phyloP scores from a whole-genome alignment of 1,140 invertebrate genomes.

The Diprion similis region DNA sequence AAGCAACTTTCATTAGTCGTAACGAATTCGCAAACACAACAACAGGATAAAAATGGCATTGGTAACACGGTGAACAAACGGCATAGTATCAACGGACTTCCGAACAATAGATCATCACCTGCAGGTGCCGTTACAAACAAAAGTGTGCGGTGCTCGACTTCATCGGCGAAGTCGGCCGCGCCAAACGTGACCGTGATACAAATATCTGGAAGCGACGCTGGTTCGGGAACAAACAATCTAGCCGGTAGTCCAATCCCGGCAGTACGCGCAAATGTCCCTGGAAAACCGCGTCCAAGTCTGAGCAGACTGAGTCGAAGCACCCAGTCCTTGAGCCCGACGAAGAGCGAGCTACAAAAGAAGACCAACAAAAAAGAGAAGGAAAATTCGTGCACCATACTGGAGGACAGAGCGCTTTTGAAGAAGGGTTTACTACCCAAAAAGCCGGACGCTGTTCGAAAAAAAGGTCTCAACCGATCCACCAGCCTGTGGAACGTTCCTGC shows the following conservation, averaged over 20 bases:
- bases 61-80: not conserved
- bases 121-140: not conserved
- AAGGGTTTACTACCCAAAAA: conserved; percentile 51
- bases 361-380: conserved; percentile 17
- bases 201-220: not conserved
- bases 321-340: conserved; percentile 11
- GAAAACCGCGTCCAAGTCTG: conserved; percentile 1
- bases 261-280: not conserved
- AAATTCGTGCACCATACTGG: conserved; percentile 54
- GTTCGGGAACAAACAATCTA: not conserved
- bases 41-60: not conserved
- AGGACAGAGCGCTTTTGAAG: conserved; percentile 53
- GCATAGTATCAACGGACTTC: not conserved
- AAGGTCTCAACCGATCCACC: conserved; percentile 45
- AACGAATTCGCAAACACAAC: not conserved
- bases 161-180: not conserved
- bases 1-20: not conserved
- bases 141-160: not conserved
- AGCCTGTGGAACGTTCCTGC: conserved; percentile 48
- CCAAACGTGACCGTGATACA: conserved; percentile 7
- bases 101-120: not conserved
- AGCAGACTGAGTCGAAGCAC: conserved; percentile 11
- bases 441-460: conserved; percentile 40
- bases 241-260: not conserved
- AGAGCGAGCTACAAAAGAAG: conserved; percentile 26